phyloP scores from a whole-genome alignment of 2,888 invertebrate species.

The Asteroscopus sphinx region DNA sequence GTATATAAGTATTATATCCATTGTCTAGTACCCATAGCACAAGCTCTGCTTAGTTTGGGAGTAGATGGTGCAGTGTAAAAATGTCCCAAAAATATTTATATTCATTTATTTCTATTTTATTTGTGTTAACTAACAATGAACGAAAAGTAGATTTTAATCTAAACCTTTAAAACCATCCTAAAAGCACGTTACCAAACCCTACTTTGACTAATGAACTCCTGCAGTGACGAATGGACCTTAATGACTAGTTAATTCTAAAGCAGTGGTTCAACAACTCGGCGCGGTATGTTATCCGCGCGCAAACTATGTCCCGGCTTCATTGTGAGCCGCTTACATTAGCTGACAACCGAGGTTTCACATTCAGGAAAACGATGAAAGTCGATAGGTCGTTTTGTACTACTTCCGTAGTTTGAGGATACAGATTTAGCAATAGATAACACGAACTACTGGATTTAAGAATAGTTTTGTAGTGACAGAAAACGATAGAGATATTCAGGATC shows the following conservation, averaged over 20 bases:
- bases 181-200: slow-evolving; percentile 17
- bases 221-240: slow-evolving; percentile 50
- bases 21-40: too few relatives aligned
- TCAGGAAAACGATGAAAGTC: slow-evolving; percentile 21
- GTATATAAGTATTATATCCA: too few relatives aligned
- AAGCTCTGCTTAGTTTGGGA: too few relatives aligned
- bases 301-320: slow-evolving; percentile 34
- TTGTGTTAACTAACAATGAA: background rate
- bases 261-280: slow-evolving; percentile 33
- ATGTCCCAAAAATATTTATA: too few relatives aligned
- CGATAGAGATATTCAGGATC: background rate
- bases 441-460: slow-evolving; percentile 8
- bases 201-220: slow-evolving; percentile 48
- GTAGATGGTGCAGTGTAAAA: too few relatives aligned
- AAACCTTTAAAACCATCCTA: slow-evolving; percentile 14
- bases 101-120: too few relatives aligned
- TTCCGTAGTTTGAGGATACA: slow-evolving; percentile 18
- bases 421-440: slow-evolving; percentile 10
- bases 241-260: slow-evolving; percentile 55
- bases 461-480: slow-evolving; percentile 9
- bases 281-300: slow-evolving; percentile 32
- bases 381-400: slow-evolving; percentile 20
- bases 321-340: slow-evolving; percentile 24
- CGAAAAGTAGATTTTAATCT: slow-evolving; percentile 2
- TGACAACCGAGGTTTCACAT: slow-evolving; percentile 16